phyloP scores from a whole-genome alignment of 2,797 vertebrate genomes.

The Mergus octosetaceus region DNA sequence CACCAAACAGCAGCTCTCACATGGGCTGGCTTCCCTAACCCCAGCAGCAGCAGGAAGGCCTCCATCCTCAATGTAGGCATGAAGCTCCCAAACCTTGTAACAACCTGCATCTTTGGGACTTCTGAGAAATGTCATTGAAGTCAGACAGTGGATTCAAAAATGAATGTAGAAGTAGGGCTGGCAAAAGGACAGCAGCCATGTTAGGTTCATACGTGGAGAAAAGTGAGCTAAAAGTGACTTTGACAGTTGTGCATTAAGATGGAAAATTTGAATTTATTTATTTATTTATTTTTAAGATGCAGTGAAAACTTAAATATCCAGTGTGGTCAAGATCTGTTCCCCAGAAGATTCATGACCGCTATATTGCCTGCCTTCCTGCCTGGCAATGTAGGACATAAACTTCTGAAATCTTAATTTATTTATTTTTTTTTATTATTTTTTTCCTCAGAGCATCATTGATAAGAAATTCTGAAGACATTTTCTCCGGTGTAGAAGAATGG shows the following conservation, averaged over 20 bases:
- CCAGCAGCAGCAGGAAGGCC: neutral
- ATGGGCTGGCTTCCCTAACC: neutral
- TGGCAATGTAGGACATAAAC: neutral
- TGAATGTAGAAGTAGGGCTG: neutral
- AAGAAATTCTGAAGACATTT: neutral
- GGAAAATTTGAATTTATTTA: neutral
- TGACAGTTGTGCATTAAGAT: neutral
- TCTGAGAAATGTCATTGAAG: neutral
- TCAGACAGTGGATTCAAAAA: neutral
- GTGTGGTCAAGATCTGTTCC: neutral
- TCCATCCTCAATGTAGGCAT: neutral
- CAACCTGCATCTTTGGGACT: neutral
- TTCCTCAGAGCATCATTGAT: neutral
- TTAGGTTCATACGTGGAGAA: neutral
- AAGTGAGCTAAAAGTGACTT: neutral
- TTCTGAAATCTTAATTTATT: neutral
- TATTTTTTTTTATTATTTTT: neutral
- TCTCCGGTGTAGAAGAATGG: neutral
- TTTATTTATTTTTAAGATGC: neutral
- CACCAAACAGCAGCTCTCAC: neutral
- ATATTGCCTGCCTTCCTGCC: neutral
- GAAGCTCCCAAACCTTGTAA: neutral
- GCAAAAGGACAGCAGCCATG: neutral
- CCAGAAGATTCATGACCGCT: neutral
- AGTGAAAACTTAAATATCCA: neutral